These are phyloP conservation scores for Rhabdornis inornatus DNA, from an alignment of 2,113 vertebrate species.

Conservation along the genomic window DNA sequence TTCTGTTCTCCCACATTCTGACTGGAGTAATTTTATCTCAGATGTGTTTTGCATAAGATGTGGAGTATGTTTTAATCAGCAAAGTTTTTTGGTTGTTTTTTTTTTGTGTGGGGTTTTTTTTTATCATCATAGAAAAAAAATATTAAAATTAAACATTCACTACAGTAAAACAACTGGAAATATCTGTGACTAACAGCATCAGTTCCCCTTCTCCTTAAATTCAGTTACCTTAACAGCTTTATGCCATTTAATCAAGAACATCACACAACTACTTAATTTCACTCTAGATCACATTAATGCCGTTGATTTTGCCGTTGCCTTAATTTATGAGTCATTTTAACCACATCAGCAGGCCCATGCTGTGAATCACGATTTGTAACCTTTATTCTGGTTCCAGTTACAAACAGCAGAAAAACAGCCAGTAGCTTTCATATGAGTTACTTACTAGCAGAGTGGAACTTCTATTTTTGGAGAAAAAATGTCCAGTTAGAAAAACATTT, in stretches of 20 bases:
- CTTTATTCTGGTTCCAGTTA: background rate
- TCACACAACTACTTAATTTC: background rate
- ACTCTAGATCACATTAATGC: background rate
- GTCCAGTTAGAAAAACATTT: background rate
- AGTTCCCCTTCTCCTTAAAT: background rate
- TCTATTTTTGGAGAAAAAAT: background rate
- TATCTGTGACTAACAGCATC: background rate
- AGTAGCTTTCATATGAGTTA: background rate
- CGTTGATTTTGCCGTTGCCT: background rate
- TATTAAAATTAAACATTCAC: background rate
- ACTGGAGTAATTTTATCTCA: background rate
- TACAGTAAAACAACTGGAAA: background rate
- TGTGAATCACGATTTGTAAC: background rate
- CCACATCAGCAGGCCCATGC: background rate
- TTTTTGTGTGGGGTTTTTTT: background rate
- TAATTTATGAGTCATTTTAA: background rate
- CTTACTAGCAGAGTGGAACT: background rate
- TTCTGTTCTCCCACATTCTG: background rate
- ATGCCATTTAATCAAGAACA: background rate
- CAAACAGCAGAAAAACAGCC: background rate
- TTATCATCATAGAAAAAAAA: background rate
- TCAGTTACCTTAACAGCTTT: background rate
- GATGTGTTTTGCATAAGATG: background rate
- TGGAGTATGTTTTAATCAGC: background rate
- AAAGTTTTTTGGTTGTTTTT: background rate